Percentiles rank a stretch among this genome's conserved stretches.
Conservation (phyloP, 2,888 invertebrate genomes). For the Microctonus aethiopoides region DNA sequence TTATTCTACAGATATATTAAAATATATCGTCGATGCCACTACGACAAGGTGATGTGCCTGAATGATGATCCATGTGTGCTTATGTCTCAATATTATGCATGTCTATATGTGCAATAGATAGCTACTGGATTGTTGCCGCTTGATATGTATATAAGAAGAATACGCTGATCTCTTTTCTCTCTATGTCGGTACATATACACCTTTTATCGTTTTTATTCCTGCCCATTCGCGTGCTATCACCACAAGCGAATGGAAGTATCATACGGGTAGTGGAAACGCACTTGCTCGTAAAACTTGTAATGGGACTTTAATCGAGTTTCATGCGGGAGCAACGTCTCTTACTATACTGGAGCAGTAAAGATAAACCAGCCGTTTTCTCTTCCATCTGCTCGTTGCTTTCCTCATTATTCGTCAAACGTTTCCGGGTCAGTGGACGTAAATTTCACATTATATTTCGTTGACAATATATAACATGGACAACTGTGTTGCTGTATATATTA, state of each 20-base stretch:
- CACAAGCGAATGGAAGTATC: slow-evolving; percentile 17
- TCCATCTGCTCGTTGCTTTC: slow-evolving; percentile 29
- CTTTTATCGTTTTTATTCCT: slow-evolving; percentile 4
- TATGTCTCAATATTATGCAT: background rate
- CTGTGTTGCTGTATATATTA: background rate
- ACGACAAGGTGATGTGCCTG: background rate
- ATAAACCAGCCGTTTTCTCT: slow-evolving; percentile 52
- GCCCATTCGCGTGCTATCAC: slow-evolving; percentile 10
- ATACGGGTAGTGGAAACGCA: slow-evolving; percentile 37
- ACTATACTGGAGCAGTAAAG: slow-evolving; percentile 51
- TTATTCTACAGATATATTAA: background rate
- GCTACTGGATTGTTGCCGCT: background rate
- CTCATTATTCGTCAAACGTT: slow-evolving; percentile 20
- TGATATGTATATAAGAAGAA: background rate
- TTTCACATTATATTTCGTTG: slow-evolving; percentile 3
- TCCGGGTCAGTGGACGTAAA: slow-evolving; percentile 13
- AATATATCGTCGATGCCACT: background rate
- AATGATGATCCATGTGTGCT: background rate
- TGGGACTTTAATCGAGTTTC: slow-evolving; percentile 63
- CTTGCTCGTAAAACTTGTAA: slow-evolving; percentile 60
- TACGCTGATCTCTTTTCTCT: slow-evolving; percentile 3
- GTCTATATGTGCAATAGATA: too few relatives aligned
- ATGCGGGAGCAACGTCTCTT: slow-evolving; percentile 52
- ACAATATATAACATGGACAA: background rate
- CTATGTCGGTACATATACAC: background rate